Evolutionary conservation across 2,113 vertebrate genomes (phyloP).

Genomic region (Columba janthina): DNA sequence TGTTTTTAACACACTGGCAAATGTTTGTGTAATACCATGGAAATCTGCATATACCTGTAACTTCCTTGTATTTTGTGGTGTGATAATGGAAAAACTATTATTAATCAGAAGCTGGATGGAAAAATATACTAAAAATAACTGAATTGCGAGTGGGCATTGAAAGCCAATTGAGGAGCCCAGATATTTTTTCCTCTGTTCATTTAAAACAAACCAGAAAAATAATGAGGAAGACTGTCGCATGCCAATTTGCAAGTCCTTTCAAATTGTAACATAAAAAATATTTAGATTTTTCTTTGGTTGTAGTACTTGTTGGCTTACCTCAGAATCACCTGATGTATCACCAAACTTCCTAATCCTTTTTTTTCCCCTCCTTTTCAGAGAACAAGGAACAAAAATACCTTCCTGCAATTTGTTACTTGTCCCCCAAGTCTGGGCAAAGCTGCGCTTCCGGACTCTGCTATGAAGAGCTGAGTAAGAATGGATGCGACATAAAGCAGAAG

Average conservation of each 20-base stretch:
- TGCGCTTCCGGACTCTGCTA: neutral
- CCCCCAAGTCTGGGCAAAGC: neutral
- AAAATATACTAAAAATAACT: neutral
- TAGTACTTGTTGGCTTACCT: neutral
- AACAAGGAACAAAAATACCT: neutral
- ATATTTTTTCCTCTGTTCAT: neutral
- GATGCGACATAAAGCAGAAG: slow-evolving; percentile 29
- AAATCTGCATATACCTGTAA: neutral
- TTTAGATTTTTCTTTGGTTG: neutral
- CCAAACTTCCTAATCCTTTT: neutral
- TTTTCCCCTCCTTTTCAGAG: neutral
- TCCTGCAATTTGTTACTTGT: neutral
- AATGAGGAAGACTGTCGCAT: neutral
- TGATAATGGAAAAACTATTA: neutral
- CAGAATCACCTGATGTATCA: neutral
- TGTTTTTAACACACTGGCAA: neutral
- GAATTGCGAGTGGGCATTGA: neutral
- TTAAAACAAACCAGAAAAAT: neutral
- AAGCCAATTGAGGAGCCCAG: neutral
- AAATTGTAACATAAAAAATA: neutral
- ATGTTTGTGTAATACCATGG: neutral
- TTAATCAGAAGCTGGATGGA: neutral
- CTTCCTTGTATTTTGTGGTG: neutral
- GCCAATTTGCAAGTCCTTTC: neutral
- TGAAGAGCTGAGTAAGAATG: slow-evolving; percentile 26